Evolutionary conservation across 1,140 invertebrate species (phyloP).

Genomic region (Probaryconus sp.): DNA sequence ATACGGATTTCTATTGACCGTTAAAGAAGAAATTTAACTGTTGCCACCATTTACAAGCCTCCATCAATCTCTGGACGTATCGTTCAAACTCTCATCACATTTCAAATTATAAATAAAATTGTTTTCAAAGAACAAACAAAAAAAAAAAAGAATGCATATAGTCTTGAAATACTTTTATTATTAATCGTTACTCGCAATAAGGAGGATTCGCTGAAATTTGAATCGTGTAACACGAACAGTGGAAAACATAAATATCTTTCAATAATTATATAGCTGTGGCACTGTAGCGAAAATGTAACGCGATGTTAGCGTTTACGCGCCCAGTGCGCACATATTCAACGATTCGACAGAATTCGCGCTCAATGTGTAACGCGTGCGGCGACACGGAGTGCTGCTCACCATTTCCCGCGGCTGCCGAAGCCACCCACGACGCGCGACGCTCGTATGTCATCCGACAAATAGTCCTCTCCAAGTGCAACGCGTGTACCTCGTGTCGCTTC

Average conservation of each 20-base stretch:
- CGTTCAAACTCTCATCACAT: neutral
- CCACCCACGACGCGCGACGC: slow-evolving; percentile 77
- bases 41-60: slow-evolving; percentile 13
- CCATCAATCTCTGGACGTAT: neutral
- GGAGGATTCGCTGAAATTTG: no score
- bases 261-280: neutral
- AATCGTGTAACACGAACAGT: slow-evolving; percentile 2
- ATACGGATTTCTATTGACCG: slow-evolving; percentile 55
- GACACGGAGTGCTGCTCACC: slow-evolving; percentile 77
- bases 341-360: slow-evolving; percentile 61
- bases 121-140: no score
- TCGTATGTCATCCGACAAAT: slow-evolving; percentile 79
- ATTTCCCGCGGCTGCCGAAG: slow-evolving; percentile 75
- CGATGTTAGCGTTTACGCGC: slow-evolving; percentile 44
- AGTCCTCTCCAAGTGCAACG: slow-evolving; percentile 63
- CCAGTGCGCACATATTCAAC: slow-evolving; percentile 49
- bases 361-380: slow-evolving; percentile 71
- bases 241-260: slow-evolving; percentile 21
- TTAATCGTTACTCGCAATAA: no score
- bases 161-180: no score
- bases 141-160: no score
- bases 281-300: slow-evolving; percentile 30
- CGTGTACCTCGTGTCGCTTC: slow-evolving; percentile 54
- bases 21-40: slow-evolving; percentile 49
- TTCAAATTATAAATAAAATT: no score